These are phyloP conservation scores for Ormyrus rosae DNA, from an alignment of 2,888 invertebrate species.

Conservation along the genomic window DNA sequence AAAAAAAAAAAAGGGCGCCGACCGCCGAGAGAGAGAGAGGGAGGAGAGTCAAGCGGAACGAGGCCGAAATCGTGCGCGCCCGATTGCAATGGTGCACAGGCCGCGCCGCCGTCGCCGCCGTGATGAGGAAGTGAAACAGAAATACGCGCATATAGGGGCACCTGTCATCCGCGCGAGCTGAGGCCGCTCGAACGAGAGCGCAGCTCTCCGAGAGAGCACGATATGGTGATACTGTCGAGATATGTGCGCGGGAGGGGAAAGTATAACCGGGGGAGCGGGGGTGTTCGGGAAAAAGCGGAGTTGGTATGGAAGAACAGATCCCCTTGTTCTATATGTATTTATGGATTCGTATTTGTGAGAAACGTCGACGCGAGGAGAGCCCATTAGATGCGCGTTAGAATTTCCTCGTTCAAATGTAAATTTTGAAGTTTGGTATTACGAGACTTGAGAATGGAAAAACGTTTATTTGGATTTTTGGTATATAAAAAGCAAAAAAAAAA, in stretches of 20 bases:
- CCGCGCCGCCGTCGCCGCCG: neutral
- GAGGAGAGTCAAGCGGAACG: neutral
- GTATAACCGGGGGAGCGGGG: neutral
- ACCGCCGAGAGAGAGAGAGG: neutral
- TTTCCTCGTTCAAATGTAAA: too few species aligned
- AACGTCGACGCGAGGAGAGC: neutral
- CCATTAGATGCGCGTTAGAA: too few species aligned
- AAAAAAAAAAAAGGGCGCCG: neutral
- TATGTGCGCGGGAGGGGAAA: neutral
- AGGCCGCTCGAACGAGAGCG: neutral
- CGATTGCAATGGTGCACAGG: neutral
- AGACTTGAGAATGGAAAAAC: neutral
- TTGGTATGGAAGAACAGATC: too few species aligned
- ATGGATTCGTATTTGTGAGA: too few species aligned
- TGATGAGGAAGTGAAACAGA: slow-evolving; percentile 42
- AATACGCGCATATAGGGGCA: slow-evolving; percentile 27
- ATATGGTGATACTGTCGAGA: neutral
- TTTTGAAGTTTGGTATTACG: too few species aligned
- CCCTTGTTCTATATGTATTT: too few species aligned
- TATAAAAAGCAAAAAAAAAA: neutral
- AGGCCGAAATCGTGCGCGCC: neutral
- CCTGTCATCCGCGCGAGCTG: slow-evolving; percentile 31
- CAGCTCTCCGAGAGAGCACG: neutral
- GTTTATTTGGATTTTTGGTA: slow-evolving; percentile 2
- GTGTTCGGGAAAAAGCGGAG: too few species aligned